Conservation (phyloP, 2,113 vertebrate species). For the Laticauda laticaudata region DNA sequence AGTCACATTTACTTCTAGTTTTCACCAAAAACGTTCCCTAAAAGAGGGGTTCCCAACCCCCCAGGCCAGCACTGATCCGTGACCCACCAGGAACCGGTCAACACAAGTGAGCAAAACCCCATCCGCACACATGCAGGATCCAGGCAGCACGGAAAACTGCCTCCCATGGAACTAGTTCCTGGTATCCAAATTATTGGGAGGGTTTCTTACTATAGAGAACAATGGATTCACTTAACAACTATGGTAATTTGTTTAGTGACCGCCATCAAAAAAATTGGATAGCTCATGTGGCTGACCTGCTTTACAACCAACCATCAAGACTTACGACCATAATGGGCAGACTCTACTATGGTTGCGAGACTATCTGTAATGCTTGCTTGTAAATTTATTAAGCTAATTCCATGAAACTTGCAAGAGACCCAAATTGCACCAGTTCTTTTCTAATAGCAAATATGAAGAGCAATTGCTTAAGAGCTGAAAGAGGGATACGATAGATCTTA, state of each 20-base stretch:
- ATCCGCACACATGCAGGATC: not conserved
- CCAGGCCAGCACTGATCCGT: not conserved
- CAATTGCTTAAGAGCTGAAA: not conserved
- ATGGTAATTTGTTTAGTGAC: not conserved
- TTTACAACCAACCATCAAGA: not conserved
- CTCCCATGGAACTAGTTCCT: not conserved
- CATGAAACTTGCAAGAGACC: not conserved
- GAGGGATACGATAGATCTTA: fast-evolving
- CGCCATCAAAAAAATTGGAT: not conserved
- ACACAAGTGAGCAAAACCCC: not conserved
- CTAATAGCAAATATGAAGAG: not conserved
- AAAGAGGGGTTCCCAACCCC: not conserved
- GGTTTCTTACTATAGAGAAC: not conserved
- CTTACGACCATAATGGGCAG: not conserved
- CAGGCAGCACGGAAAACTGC: not conserved
- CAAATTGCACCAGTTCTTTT: not conserved
- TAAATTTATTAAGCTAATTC: not conserved
- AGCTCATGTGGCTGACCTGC: not conserved
- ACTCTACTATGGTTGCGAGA: not conserved
- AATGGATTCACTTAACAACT: not conserved
- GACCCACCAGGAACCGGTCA: not conserved
- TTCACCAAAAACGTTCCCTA: not conserved
- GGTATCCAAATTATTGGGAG: not conserved
- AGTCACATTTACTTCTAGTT: not conserved
- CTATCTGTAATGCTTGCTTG: not conserved